These are phyloP conservation scores for Amaurobius ferox DNA, from an alignment of 2,888 invertebrate genomes.

Conservation along the genomic window DNA sequence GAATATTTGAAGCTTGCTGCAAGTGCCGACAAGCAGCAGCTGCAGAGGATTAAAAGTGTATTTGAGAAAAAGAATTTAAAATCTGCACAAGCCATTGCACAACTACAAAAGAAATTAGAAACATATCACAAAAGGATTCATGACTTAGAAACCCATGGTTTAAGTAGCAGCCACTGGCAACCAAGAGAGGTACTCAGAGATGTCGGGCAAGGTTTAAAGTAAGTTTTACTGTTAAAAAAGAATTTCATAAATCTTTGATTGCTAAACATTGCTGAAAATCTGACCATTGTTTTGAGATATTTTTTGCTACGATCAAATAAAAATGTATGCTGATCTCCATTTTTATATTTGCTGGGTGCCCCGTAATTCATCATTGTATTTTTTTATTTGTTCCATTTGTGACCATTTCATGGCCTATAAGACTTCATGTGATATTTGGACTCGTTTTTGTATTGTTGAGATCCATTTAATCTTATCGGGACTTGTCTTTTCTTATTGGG, in stretches of 20 bases:
- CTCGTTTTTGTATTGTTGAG: too few relatives aligned
- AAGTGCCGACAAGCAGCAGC: constrained; percentile 91
- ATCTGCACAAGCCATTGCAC: constrained; percentile 93
- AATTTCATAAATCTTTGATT: too few relatives aligned
- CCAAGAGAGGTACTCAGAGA: constrained; percentile 89
- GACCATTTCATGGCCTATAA: too few relatives aligned
- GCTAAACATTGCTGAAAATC: too few relatives aligned
- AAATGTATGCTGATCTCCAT: background rate
- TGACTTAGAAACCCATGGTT: constrained; percentile 89
- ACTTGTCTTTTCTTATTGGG: too few relatives aligned
- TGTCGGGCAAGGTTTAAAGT: constrained; percentile 97
- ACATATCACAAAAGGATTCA: constrained; percentile 90
- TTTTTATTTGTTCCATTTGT: too few relatives aligned
- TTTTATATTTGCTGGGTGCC: background rate
- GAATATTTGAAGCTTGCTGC: constrained; percentile 95
- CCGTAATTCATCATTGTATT: background rate
- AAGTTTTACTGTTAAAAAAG: too few relatives aligned
- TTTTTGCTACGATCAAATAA: too few relatives aligned
- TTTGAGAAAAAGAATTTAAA: constrained; percentile 99
- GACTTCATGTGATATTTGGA: too few relatives aligned
- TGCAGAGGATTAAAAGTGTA: constrained; percentile 93
- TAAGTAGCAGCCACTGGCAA: constrained; percentile 75
- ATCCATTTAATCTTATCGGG: too few relatives aligned
- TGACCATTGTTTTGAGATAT: too few relatives aligned
- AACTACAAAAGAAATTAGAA: constrained; percentile 94